Conservation (phyloP, 2,888 invertebrate genomes). For the Parnassius mnemosyne region DNA sequence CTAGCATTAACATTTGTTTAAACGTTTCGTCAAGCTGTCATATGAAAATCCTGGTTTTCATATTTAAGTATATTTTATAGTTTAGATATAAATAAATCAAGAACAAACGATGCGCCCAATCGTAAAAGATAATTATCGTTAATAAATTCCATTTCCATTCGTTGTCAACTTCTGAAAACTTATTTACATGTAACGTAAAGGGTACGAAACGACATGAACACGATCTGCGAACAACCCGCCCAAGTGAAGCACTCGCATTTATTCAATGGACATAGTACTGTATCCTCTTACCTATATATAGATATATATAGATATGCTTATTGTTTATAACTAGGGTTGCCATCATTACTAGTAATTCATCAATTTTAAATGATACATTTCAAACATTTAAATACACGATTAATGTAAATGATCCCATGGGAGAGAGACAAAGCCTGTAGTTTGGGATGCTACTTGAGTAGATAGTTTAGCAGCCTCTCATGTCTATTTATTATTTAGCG, state of each 20-base stretch:
- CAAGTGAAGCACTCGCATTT: slow-evolving; percentile 51
- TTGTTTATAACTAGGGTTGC: slow-evolving; percentile 26
- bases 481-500: no score
- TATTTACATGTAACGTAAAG: slow-evolving; percentile 21
- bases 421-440: no score
- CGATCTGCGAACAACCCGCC: slow-evolving; percentile 27
- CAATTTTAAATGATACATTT: no score
- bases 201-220: slow-evolving; percentile 33
- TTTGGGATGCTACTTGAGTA: no score
- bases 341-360: slow-evolving; percentile 1
- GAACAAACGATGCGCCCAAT: slow-evolving; percentile 20
- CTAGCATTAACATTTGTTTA: slow-evolving; percentile 8
- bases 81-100: slow-evolving; percentile 16
- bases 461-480: no score
- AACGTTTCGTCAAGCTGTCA: no score
- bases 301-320: slow-evolving; percentile 16
- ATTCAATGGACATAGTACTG: slow-evolving; percentile 66
- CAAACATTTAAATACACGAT: no score
- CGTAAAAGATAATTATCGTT: slow-evolving; percentile 19
- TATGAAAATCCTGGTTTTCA: no score
- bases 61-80: no score
- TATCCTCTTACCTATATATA: slow-evolving; percentile 46
- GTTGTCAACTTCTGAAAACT: slow-evolving; percentile 21
- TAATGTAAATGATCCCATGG: no score
- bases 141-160: slow-evolving; percentile 21